Conservation (phyloP, 2,888 invertebrate species). For the Orthosia incerta region DNA sequence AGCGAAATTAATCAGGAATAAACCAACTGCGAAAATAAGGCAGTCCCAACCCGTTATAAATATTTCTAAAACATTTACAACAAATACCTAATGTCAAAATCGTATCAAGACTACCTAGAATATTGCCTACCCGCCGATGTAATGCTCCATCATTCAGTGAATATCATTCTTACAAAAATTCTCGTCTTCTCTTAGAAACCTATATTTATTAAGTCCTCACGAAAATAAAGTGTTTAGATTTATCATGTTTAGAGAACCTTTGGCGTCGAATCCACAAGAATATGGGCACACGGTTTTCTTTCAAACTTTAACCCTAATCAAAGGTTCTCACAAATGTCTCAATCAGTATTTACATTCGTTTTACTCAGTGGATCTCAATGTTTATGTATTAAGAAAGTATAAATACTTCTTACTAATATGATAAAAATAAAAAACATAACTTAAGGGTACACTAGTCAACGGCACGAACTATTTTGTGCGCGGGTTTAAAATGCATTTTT, state of each 20-base stretch:
- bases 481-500: too few species aligned
- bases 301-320: slow-evolving; percentile 29
- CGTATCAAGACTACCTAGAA: neutral
- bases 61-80: neutral
- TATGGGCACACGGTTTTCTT: slow-evolving; percentile 34
- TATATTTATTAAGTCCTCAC: neutral
- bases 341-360: slow-evolving; percentile 32
- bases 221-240: slow-evolving; percentile 16
- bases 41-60: neutral
- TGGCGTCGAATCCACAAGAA: slow-evolving; percentile 2
- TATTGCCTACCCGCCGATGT: neutral
- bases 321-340: slow-evolving; percentile 43
- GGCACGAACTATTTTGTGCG: too few species aligned
- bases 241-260: slow-evolving; percentile 10
- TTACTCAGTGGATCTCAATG: slow-evolving; percentile 39
- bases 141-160: neutral
- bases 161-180: neutral
- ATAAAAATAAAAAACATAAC: neutral
- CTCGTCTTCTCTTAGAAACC: neutral
- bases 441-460: too few species aligned
- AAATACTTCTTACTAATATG: neutral
- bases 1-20: neutral
- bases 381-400: neutral
- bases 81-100: neutral
- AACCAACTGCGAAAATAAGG: neutral